Percentiles rank a stretch among this genome's conserved stretches.
Conservation (phyloP, 2,113 vertebrate genomes). For the Chrysemys picta region DNA sequence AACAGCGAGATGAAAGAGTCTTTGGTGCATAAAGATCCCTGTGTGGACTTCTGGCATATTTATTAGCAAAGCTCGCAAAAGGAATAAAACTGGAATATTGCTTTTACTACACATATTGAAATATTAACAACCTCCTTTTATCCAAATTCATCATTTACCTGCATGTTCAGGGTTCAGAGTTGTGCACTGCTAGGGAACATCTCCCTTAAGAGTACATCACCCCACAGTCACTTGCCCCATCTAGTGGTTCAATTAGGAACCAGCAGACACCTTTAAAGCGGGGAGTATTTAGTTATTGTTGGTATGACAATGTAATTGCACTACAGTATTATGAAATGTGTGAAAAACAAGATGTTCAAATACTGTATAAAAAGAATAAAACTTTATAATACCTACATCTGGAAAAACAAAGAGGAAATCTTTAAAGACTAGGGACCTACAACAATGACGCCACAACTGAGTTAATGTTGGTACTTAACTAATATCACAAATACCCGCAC, state of each 20-base stretch:
- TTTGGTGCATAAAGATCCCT: accelerated
- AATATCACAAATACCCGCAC: accelerated
- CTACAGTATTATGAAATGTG: accelerated
- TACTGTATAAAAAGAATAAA: neutral
- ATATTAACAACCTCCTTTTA: neutral
- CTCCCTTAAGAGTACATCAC: neutral
- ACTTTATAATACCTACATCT: accelerated
- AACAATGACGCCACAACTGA: neutral
- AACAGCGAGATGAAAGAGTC: neutral
- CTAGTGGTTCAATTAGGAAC: constrained; percentile 2
- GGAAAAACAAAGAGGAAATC: neutral
- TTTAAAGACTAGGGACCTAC: accelerated
- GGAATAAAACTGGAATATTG: neutral
- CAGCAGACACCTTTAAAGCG: neutral
- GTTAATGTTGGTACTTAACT: neutral
- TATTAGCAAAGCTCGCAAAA: neutral
- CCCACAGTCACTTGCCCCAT: constrained; percentile 13
- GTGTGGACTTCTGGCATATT: accelerated
- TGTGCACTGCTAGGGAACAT: neutral
- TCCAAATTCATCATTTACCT: neutral
- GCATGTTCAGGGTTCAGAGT: neutral
- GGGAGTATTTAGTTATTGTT: accelerated
- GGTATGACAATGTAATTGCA: accelerated
- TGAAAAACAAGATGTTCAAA: neutral
- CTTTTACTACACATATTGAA: neutral